Conservation (phyloP, 2,113 vertebrate species). For the Sebastes fasciatus region DNA sequence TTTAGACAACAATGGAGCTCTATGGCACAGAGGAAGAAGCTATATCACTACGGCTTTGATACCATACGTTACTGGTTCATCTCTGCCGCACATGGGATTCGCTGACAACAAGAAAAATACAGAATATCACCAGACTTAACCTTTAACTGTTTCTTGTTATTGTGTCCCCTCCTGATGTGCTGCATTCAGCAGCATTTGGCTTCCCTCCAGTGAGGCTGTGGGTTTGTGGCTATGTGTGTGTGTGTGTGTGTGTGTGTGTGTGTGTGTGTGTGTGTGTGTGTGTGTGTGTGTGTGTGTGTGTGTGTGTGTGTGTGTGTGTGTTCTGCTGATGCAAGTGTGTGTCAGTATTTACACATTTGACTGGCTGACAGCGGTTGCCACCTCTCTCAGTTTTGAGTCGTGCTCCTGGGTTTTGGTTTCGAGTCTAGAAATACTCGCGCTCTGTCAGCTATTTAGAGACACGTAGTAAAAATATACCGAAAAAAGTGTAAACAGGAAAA, state of each 20-base stretch:
- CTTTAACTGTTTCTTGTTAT: too few relatives aligned
- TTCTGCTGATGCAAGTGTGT: constrained; percentile 50
- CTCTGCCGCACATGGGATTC: too few relatives aligned
- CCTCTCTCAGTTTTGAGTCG: constrained; percentile 11
- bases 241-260: constrained; percentile 40
- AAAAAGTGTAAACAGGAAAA: constrained; percentile 1
- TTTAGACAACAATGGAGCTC: too few relatives aligned
- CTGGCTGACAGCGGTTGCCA: constrained; percentile 55
- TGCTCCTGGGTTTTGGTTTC: constrained; percentile 71
- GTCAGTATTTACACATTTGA: constrained; percentile 81
- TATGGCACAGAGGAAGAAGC: too few relatives aligned
- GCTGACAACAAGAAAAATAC: too few relatives aligned
- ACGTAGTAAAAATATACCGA: neutral
- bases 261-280: constrained; percentile 18
- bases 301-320: constrained; percentile 9
- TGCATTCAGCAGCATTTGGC: constrained; percentile 7
- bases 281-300: constrained; percentile 47
- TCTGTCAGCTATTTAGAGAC: constrained; percentile 18
- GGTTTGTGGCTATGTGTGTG: constrained; percentile 42
- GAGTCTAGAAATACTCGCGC: constrained; percentile 22
- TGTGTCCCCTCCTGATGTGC: too few relatives aligned
- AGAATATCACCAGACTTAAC: too few relatives aligned
- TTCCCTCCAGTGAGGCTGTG: constrained; percentile 51
- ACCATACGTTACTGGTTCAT: too few relatives aligned
- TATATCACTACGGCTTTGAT: too few relatives aligned